Percentiles rank a stretch among this genome's conserved stretches.
These are phyloP conservation scores for Cecidostiba fungosa DNA, from an alignment of 2,888 invertebrate genomes.

Conservation along the genomic window DNA sequence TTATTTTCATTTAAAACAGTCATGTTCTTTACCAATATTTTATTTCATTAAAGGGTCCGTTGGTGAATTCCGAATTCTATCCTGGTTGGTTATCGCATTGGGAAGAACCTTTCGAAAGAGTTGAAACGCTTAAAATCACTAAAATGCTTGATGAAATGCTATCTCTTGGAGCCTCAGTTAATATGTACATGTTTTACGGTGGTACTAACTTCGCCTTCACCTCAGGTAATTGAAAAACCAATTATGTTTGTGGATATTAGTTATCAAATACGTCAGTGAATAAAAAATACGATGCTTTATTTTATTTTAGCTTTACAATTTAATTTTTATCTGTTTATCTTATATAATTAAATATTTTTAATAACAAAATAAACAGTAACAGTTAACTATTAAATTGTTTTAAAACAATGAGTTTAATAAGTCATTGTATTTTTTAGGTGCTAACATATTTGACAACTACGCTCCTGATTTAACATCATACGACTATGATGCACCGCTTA, in stretches of 20 bases:
- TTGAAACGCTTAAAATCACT: constrained; percentile 80
- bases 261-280: constrained; percentile 58
- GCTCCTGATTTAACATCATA: constrained; percentile 90
- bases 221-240: constrained; percentile 69
- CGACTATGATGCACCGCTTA: constrained; percentile 95
- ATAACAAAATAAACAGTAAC: constrained; percentile 4
- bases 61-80: constrained; percentile 96
- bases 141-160: constrained; percentile 76
- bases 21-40: not conserved
- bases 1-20: not conserved
- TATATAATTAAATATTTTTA: not conserved
- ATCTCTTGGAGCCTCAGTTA: constrained; percentile 84
- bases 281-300: constrained; percentile 57
- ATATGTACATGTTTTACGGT: constrained; percentile 96
- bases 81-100: constrained; percentile 96
- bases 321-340: constrained; percentile 50
- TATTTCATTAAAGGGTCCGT: constrained; percentile 84
- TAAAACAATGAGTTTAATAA: constrained; percentile 18
- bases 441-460: constrained; percentile 81
- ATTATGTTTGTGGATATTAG: constrained; percentile 7
- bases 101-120: constrained; percentile 86
- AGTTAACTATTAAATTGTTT: constrained; percentile 41
- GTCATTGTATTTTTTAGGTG: constrained; percentile 71
- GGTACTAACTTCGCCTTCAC: constrained; percentile 92
- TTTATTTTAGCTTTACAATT: not conserved